Percentiles rank a stretch among this genome's conserved stretches.
phyloP scores from a whole-genome alignment of 2,888 invertebrate species.

The Zaprionus bogoriensis region DNA sequence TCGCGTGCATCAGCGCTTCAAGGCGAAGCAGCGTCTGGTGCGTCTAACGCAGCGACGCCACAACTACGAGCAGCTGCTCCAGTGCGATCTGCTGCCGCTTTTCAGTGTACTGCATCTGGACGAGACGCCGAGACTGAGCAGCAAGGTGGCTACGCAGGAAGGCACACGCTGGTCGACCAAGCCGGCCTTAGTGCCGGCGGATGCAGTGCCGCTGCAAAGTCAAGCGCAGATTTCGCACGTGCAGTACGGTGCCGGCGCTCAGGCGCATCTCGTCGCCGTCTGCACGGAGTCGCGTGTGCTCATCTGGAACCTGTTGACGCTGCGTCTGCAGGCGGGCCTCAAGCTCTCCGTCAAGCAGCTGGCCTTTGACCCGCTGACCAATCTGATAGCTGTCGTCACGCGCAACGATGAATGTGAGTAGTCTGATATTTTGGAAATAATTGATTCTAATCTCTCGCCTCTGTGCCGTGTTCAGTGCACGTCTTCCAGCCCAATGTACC shows the following conservation, averaged over 20 bases:
- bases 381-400: slow-evolving; percentile 87
- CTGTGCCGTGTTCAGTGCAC: slow-evolving; percentile 84
- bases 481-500: slow-evolving; percentile 86
- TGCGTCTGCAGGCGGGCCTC: slow-evolving; percentile 85
- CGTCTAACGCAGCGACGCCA: slow-evolving; percentile 50
- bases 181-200: too few relatives aligned
- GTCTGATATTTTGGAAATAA: background rate
- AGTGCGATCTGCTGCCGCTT: slow-evolving; percentile 72
- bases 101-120: slow-evolving; percentile 69
- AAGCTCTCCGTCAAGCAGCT: slow-evolving; percentile 80
- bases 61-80: slow-evolving; percentile 51
- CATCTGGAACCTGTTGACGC: slow-evolving; percentile 88
- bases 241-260: slow-evolving; percentile 80
- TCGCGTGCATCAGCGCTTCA: slow-evolving; percentile 72
- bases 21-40: slow-evolving; percentile 77
- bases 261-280: slow-evolving; percentile 76
- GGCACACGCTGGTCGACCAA: slow-evolving; percentile 4
- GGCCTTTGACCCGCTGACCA: slow-evolving; percentile 86
- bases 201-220: slow-evolving; percentile 57
- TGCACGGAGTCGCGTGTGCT: slow-evolving; percentile 84
- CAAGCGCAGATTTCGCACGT: slow-evolving; percentile 76
- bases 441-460: background rate
- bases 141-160: background rate
- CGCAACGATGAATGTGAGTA: slow-evolving; percentile 85
- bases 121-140: slow-evolving; percentile 32